These are phyloP conservation scores for Lepisosteus osseus DNA, from an alignment of 2,113 vertebrate species.

Conservation along the genomic window DNA sequence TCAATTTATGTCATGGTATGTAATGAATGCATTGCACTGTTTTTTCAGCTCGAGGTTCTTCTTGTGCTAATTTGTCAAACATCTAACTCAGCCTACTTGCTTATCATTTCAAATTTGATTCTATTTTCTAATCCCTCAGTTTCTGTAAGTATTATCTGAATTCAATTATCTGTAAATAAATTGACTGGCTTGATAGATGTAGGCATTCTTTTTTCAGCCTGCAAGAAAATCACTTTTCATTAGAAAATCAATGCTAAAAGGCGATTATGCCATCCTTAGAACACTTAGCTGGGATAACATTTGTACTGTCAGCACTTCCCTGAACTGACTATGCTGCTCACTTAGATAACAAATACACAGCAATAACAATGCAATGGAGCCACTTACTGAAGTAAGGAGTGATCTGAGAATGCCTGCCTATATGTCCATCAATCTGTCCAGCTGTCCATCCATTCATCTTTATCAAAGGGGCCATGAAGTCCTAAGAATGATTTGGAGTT, in stretches of 20 bases:
- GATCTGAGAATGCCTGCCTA: no score
- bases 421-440: no score
- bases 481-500: no score
- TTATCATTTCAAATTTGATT: conserved; percentile 6
- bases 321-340: neutral
- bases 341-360: neutral
- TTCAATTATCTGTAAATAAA: neutral
- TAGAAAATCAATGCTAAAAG: conserved; percentile 10
- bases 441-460: no score
- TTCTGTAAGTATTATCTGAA: neutral
- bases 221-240: conserved; percentile 14
- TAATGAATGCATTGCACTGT: no score
- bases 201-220: neutral
- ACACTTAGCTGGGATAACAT: conserved; percentile 5
- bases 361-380: neutral
- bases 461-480: no score
- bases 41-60: no score
- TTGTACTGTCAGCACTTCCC: conserved; percentile 12
- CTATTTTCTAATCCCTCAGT: neutral
- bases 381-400: neutral
- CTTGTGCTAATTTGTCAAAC: no score
- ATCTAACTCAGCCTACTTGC: neutral
- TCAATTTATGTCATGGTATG: no score
- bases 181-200: neutral
- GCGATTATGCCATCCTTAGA: conserved; percentile 7